A percentile compares a stretch with the other conserved stretches of the same genome.
These are phyloP conservation scores for Cephalopachus bancanus DNA, from an alignment of 2,797 vertebrate species.

Conservation along the genomic window DNA sequence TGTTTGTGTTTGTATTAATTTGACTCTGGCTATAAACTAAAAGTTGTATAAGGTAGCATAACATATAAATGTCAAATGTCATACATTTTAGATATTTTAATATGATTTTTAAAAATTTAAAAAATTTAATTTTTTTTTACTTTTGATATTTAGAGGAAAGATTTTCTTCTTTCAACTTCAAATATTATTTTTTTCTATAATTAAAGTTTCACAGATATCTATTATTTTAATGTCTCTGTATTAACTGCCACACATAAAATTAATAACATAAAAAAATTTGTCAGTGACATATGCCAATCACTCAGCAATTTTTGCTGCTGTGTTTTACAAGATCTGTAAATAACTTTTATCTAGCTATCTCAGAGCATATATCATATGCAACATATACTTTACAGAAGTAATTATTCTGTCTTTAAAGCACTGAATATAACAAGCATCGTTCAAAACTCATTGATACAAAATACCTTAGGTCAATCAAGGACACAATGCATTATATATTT, in stretches of 20 bases:
- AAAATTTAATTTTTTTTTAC: no score
- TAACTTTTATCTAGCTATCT: not conserved
- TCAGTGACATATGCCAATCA: not conserved
- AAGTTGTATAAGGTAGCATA: not conserved
- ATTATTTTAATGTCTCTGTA: not conserved
- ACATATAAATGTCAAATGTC: not conserved
- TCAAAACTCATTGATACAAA: not conserved
- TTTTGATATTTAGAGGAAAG: not conserved
- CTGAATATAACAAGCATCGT: slow-evolving; percentile 37
- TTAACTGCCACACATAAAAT: not conserved
- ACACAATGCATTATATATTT: not conserved
- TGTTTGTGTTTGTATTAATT: not conserved
- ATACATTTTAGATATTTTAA: not conserved
- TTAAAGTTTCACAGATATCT: not conserved
- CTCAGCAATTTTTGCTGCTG: not conserved
- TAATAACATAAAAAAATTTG: not conserved
- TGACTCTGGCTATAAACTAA: not conserved
- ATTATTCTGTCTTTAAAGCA: slow-evolving; percentile 20
- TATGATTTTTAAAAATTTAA: no score
- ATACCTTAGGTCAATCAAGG: not conserved
- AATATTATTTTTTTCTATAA: not conserved
- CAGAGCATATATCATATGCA: not conserved
- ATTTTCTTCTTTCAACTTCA: not conserved
- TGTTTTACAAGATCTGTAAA: slow-evolving; percentile 33
- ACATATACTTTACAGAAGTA: slow-evolving; percentile 12